Evolutionary conservation across 2,113 vertebrate genomes (phyloP).

Genomic region (Paramormyrops kingsleyae): DNA sequence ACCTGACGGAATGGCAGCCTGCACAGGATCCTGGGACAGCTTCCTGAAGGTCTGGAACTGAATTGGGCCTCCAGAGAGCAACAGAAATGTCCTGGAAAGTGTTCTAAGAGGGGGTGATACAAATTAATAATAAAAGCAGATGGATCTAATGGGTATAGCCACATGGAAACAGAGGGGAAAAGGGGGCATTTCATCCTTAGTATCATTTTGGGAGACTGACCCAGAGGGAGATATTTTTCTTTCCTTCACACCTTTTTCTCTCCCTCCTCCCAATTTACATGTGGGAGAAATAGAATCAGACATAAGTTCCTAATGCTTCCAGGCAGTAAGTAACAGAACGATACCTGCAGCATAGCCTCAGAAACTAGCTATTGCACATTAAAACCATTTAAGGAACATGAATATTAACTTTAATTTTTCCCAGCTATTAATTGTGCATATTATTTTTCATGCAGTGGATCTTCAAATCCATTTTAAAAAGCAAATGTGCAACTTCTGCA

Average conservation of each 20-base stretch:
- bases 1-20: slow-evolving; percentile 85
- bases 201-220: slow-evolving; percentile 36
- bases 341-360: neutral
- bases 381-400: neutral
- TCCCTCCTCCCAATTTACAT: slow-evolving; percentile 31
- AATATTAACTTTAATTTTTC: neutral
- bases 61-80: slow-evolving; percentile 25
- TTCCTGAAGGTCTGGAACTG: slow-evolving; percentile 99
- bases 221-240: slow-evolving; percentile 32
- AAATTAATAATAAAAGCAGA: neutral
- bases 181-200: slow-evolving; percentile 37
- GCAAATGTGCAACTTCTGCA: neutral
- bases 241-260: slow-evolving; percentile 24
- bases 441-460: neutral
- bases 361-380: neutral
- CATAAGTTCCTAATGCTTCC: slow-evolving; percentile 25
- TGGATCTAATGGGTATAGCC: neutral
- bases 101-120: neutral
- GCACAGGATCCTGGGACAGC: slow-evolving; percentile 97
- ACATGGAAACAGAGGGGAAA: neutral
- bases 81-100: slow-evolving; percentile 21
- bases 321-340: neutral
- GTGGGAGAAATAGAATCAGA: slow-evolving; percentile 19
- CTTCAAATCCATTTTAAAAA: neutral
- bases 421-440: neutral